phyloP scores from a whole-genome alignment of 2,113 vertebrate genomes.

The Arenaria interpres region DNA sequence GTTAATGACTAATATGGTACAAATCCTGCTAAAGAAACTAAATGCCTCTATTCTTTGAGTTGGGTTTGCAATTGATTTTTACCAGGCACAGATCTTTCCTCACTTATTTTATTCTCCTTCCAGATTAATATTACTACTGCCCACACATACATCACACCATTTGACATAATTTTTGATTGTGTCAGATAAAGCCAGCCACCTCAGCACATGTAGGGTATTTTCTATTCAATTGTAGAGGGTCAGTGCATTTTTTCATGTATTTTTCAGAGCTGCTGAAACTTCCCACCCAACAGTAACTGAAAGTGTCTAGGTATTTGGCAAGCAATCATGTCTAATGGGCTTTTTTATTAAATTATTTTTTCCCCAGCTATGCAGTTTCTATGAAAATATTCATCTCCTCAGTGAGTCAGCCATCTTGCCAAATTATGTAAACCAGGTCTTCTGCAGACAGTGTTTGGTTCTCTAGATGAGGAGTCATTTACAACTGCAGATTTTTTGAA shows the following conservation, averaged over 20 bases:
- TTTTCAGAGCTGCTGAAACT: background rate
- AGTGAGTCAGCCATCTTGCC: background rate
- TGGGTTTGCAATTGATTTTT: background rate
- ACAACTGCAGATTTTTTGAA: background rate
- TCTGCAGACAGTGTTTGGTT: background rate
- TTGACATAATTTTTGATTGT: background rate
- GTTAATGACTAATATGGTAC: background rate
- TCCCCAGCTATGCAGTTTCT: background rate
- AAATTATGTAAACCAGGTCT: slow-evolving; percentile 33
- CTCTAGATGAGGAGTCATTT: background rate
- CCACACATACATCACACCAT: background rate
- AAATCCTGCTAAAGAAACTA: background rate
- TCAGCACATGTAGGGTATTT: background rate
- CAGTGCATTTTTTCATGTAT: background rate
- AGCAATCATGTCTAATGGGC: background rate
- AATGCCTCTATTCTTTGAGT: background rate
- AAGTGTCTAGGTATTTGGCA: background rate
- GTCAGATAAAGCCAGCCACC: background rate
- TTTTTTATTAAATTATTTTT: background rate
- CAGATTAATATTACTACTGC: background rate
- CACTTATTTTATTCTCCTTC: background rate
- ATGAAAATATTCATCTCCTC: slow-evolving; percentile 8
- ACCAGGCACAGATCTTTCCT: background rate
- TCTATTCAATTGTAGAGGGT: background rate
- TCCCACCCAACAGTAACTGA: background rate